Evolutionary conservation across 1,140 invertebrate genomes (phyloP).

Genomic region (Drosophila malerkotliana): DNA sequence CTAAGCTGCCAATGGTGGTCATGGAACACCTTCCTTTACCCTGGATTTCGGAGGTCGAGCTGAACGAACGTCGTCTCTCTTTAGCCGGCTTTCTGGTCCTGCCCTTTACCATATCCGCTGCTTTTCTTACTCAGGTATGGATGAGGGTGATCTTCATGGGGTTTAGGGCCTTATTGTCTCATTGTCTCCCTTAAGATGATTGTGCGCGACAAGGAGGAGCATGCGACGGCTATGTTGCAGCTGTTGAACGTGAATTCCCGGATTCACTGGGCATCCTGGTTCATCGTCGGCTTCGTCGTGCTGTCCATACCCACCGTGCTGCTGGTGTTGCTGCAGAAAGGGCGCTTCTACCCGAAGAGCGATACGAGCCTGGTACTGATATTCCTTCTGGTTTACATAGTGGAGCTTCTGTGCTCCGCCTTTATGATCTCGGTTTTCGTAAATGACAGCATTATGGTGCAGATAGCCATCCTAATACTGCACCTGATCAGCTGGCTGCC

Average conservation of each 20-base stretch:
- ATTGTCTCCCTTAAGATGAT: constrained; percentile 79
- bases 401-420: constrained; percentile 82
- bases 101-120: constrained; percentile 23
- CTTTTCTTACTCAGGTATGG: constrained; percentile 31
- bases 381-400: constrained; percentile 57
- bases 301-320: constrained; percentile 86
- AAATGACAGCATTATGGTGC: constrained; percentile 70
- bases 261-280: constrained; percentile 93
- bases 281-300: constrained; percentile 89
- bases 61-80: neutral
- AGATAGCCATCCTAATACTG: constrained; percentile 11
- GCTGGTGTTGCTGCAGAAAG: constrained; percentile 85
- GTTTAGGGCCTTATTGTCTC: neutral
- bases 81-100: constrained; percentile 7
- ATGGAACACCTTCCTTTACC: constrained; percentile 26
- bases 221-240: constrained; percentile 91
- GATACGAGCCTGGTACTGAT: constrained; percentile 1
- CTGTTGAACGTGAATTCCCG: constrained; percentile 92
- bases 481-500: constrained; percentile 29
- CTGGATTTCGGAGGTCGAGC: neutral
- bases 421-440: constrained; percentile 87
- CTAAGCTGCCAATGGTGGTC: constrained; percentile 4
- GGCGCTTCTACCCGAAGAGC: constrained; percentile 47
- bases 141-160: too few relatives aligned
- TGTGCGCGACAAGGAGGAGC: constrained; percentile 86